Evolutionary conservation across 2,888 invertebrate genomes (phyloP).

Genomic region (Gymnocheta viridis): DNA sequence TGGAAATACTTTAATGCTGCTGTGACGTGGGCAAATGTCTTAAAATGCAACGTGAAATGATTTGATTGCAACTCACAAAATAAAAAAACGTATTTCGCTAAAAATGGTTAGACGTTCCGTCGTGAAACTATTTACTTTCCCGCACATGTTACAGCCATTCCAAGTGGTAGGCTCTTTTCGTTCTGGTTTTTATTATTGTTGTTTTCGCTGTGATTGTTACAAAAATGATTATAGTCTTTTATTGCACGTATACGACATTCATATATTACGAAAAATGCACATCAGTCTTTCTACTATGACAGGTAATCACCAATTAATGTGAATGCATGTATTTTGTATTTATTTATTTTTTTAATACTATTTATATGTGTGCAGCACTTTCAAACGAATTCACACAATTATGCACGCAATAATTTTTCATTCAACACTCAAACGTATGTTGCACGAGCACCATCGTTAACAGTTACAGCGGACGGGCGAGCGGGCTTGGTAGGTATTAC

Average conservation of each 20-base stretch:
- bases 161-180: not conserved
- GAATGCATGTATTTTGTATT: conserved; percentile 32
- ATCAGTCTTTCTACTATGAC: conserved; percentile 67
- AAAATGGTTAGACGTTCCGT: conserved; percentile 35
- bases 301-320: conserved; percentile 71
- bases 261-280: conserved; percentile 27
- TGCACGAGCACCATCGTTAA: conserved; percentile 1
- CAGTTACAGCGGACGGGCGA: not conserved
- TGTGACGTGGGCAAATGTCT: conserved; percentile 58
- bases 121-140: conserved; percentile 30
- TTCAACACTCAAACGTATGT: conserved; percentile 10
- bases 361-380: conserved; percentile 40
- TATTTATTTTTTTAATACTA: conserved; percentile 14
- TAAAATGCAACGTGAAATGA: conserved; percentile 30
- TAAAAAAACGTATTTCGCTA: not conserved
- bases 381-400: conserved; percentile 63
- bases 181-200: conserved; percentile 14
- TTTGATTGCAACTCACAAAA: conserved; percentile 47
- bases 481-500: not conserved
- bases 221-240: conserved; percentile 41
- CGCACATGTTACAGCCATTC: conserved; percentile 27
- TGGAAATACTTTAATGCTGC: conserved; percentile 13
- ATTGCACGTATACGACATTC: conserved; percentile 33
- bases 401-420: conserved; percentile 62
- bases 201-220: conserved; percentile 1